A percentile compares a stretch with the other conserved stretches of the same genome.
These are phyloP conservation scores for Hypsibius dujardini DNA, from an alignment of 1,140 invertebrate species.

Conservation along the genomic window DNA sequence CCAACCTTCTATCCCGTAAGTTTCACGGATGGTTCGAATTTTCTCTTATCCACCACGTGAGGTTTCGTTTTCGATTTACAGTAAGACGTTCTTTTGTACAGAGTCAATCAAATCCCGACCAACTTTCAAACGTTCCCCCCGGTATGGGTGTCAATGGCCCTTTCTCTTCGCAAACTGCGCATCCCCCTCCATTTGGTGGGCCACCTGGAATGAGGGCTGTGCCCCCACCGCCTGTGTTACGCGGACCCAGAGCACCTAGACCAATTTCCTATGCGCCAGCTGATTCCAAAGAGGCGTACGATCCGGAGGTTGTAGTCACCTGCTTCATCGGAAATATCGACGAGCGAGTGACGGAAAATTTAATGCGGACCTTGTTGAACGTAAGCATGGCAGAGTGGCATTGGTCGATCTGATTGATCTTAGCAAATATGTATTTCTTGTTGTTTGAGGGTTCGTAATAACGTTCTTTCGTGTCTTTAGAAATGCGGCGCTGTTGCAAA, in stretches of 20 bases:
- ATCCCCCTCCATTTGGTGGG: background rate
- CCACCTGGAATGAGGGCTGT: background rate
- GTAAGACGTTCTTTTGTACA: no score
- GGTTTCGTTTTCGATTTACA: background rate
- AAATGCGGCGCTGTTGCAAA: background rate
- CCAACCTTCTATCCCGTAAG: background rate
- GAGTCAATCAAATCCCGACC: no score
- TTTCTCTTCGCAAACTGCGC: background rate
- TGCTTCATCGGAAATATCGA: conserved; percentile 1
- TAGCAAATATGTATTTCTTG: background rate
- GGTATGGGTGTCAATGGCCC: background rate
- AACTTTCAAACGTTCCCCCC: background rate
- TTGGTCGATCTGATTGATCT: no score
- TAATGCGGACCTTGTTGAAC: background rate
- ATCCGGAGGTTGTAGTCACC: background rate
- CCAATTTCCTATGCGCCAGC: background rate
- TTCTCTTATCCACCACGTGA: background rate
- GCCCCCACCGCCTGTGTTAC: background rate
- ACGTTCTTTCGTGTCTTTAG: background rate
- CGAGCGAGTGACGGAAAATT: background rate
- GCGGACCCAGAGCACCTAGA: background rate
- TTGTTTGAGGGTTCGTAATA: background rate
- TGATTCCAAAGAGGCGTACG: background rate
- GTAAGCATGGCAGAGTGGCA: background rate
- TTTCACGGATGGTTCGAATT: background rate